These are phyloP conservation scores for Perca fluviatilis DNA, from an alignment of 2,113 vertebrate genomes.

Conservation along the genomic window DNA sequence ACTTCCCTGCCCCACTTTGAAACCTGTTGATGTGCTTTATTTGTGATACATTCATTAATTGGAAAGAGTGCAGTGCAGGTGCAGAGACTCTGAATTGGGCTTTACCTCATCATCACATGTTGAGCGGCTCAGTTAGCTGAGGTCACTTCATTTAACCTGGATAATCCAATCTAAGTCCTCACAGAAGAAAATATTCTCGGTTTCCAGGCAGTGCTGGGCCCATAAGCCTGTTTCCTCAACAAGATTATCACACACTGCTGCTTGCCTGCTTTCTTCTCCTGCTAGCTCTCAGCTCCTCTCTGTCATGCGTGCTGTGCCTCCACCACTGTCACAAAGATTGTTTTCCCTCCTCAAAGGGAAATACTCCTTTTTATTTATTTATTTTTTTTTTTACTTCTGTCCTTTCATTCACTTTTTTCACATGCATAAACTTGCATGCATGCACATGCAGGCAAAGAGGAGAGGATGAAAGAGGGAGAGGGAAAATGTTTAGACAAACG, in stretches of 20 bases:
- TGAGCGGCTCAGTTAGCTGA: constrained; percentile 68
- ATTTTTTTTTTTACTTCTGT: constrained; percentile 8
- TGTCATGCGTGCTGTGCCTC: constrained; percentile 21
- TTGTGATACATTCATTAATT: constrained; percentile 49
- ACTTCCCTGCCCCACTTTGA: neutral
- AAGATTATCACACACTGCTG: constrained; percentile 76
- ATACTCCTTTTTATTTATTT: too few species aligned
- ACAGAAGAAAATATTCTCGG: constrained; percentile 74
- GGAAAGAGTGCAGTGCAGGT: constrained; percentile 40
- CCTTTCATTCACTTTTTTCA: constrained; percentile 36
- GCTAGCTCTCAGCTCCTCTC: constrained; percentile 42
- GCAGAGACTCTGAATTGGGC: constrained; percentile 55
- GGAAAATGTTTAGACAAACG: constrained; percentile 55
- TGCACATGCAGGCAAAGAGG: constrained; percentile 35
- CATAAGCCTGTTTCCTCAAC: constrained; percentile 77
- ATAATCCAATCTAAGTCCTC: constrained; percentile 78
- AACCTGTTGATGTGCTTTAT: constrained; percentile 35
- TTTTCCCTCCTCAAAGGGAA: constrained; percentile 27
- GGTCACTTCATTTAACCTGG: constrained; percentile 80
- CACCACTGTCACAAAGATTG: constrained; percentile 19
- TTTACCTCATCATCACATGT: constrained; percentile 69
- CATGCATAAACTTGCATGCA: constrained; percentile 41
- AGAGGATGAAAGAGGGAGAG: constrained; percentile 48
- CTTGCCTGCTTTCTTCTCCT: constrained; percentile 58
- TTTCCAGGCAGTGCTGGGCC: constrained; percentile 71